Percentiles rank a stretch among this genome's conserved stretches.
These are phyloP conservation scores for Cotesia glomerata DNA, from an alignment of 1,140 invertebrate genomes.

Conservation along the genomic window DNA sequence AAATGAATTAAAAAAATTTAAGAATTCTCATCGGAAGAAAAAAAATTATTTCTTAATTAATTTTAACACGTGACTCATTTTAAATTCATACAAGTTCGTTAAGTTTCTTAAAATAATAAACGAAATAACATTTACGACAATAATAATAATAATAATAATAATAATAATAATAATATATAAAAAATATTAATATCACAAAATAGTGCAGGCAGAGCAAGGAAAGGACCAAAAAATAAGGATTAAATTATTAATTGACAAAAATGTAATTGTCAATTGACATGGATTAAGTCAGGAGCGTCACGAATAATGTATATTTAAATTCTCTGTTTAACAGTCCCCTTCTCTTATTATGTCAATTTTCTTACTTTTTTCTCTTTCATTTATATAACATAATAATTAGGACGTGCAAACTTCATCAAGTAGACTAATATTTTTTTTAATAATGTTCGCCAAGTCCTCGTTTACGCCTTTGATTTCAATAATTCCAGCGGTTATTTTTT, in stretches of 20 bases:
- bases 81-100: no score
- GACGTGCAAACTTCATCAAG: no score
- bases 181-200: slow-evolving; percentile 58
- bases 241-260: slow-evolving; percentile 39
- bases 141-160: no score
- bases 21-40: no score
- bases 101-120: no score
- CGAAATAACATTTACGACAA: no score
- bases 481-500: slow-evolving; percentile 36
- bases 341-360: background rate
- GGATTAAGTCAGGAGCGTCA: slow-evolving; percentile 49
- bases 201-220: slow-evolving; percentile 52
- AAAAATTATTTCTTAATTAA: no score
- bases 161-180: no score
- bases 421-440: no score
- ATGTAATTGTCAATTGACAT: slow-evolving; percentile 44
- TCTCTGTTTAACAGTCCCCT: slow-evolving; percentile 4
- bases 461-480: slow-evolving; percentile 30
- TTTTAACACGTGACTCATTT: no score
- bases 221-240: slow-evolving; percentile 49
- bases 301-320: slow-evolving; percentile 37
- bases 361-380: background rate
- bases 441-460: background rate
- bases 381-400: no score
- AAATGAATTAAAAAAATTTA: no score